These are phyloP conservation scores for Cherax destructor DNA, from an alignment of 1,140 invertebrate genomes.

Conservation along the genomic window DNA sequence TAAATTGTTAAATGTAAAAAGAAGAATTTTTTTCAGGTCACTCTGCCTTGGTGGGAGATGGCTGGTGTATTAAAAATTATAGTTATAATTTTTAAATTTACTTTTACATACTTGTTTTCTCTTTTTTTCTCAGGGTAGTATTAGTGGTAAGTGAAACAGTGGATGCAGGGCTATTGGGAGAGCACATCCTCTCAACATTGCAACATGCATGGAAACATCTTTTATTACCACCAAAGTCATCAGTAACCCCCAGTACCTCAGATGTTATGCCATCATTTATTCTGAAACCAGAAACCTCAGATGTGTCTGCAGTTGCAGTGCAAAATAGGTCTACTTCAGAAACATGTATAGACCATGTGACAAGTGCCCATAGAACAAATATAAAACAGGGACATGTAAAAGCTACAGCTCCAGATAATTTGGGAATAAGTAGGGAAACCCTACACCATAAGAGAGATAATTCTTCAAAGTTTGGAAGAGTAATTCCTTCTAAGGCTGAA, in stretches of 20 bases:
- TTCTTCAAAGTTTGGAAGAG: conserved; percentile 74
- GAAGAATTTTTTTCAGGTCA: no score
- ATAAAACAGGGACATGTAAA: background rate
- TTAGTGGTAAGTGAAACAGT: conserved; percentile 86
- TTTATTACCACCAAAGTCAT: conserved; percentile 73
- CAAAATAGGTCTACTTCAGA: background rate
- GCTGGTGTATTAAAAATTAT: no score
- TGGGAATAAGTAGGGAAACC: no score
- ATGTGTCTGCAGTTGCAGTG: background rate
- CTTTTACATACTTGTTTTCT: conserved; percentile 40
- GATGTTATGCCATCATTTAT: background rate
- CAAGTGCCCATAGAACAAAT: no score
- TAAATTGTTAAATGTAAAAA: no score
- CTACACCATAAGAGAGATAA: background rate
- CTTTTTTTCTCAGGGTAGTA: conserved; percentile 77
- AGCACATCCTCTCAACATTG: conserved; percentile 82
- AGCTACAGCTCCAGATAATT: background rate
- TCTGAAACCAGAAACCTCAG: background rate
- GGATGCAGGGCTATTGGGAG: conserved; percentile 87
- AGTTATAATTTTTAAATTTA: no score
- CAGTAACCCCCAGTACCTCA: background rate
- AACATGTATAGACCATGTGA: background rate
- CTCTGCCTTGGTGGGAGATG: no score
- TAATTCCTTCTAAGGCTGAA: conserved; percentile 81
- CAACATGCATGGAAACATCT: conserved; percentile 82